Percentiles rank a stretch among this genome's conserved stretches.
Evolutionary conservation across 2,888 invertebrate genomes (phyloP).

Genomic region (Pediacus dermestoides): DNA sequence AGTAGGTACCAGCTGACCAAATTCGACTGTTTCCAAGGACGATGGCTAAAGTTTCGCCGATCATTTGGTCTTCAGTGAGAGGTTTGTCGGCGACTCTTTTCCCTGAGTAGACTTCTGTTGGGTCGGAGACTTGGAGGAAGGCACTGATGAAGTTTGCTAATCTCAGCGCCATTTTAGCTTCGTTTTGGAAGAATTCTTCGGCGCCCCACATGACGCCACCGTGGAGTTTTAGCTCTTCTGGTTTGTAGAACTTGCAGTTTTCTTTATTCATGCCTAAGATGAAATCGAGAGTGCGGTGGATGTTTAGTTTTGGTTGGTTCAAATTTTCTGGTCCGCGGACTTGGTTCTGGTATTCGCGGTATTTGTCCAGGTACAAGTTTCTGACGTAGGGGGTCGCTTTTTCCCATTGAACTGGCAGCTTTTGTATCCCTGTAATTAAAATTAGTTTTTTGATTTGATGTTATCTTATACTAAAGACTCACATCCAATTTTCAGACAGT

Average conservation of each 20-base stretch:
- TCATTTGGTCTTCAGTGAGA: constrained; percentile 92
- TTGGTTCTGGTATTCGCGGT: constrained; percentile 71
- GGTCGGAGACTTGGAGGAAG: constrained; percentile 88
- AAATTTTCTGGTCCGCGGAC: constrained; percentile 64
- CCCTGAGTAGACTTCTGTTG: constrained; percentile 85
- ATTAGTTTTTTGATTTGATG: not conserved
- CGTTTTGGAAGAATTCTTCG: constrained; percentile 86
- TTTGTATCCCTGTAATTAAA: constrained; percentile 70
- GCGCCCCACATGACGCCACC: constrained; percentile 87
- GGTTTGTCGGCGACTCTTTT: constrained; percentile 84
- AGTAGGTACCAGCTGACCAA: constrained; percentile 86
- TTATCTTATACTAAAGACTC: constrained; percentile 47
- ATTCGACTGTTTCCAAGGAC: constrained; percentile 89
- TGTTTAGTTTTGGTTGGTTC: constrained; percentile 65
- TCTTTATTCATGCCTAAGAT: constrained; percentile 64
- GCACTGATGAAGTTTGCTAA: constrained; percentile 94
- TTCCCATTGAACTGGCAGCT: constrained; percentile 80
- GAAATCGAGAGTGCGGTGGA: constrained; percentile 74
- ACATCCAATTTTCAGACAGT: constrained; percentile 91
- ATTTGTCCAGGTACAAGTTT: constrained; percentile 69
- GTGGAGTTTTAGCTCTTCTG: constrained; percentile 71
- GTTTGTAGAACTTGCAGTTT: constrained; percentile 53
- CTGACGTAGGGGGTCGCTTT: constrained; percentile 66
- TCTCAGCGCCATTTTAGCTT: constrained; percentile 95
- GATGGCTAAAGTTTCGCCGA: constrained; percentile 88